A percentile compares a stretch with the other conserved stretches of the same genome.
Conservation (phyloP, 2,888 invertebrate species). For the Oscheius myriophilus region DNA sequence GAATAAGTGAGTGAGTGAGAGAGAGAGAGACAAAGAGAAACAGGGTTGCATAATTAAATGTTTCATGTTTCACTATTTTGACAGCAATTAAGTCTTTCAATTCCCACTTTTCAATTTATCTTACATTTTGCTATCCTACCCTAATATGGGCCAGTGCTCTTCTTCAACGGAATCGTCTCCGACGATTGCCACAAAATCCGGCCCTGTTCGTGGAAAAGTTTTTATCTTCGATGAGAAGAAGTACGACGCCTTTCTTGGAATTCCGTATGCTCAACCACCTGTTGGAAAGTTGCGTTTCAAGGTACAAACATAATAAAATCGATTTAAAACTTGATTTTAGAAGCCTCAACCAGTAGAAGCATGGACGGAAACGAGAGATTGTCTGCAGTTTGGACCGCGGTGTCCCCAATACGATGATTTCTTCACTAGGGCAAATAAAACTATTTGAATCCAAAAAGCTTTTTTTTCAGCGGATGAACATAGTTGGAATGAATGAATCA, state of each 20-base stretch:
- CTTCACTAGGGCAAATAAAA: constrained; percentile 41
- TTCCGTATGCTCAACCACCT: constrained; percentile 51
- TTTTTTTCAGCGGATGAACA: constrained; percentile 38
- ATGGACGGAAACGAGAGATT: constrained; percentile 52
- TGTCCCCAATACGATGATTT: constrained; percentile 52
- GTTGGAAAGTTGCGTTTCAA: constrained; percentile 42
- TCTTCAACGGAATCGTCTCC: constrained; percentile 18
- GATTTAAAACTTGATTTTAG: constrained; percentile 34
- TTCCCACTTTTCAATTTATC: too few relatives aligned
- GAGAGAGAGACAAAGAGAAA: too few relatives aligned
- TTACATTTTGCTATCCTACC: too few relatives aligned
- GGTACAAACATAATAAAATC: constrained; percentile 11
- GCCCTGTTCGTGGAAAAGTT: constrained; percentile 34
- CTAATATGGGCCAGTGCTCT: too few relatives aligned
- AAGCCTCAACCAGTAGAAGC: constrained; percentile 47
- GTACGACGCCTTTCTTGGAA: constrained; percentile 46
- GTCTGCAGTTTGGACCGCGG: constrained; percentile 57
- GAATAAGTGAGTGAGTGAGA: too few relatives aligned
- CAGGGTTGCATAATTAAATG: too few relatives aligned
- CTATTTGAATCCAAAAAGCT: too few relatives aligned
- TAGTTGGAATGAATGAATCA: constrained; percentile 43
- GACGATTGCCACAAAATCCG: constrained; percentile 17
- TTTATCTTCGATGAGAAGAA: constrained; percentile 20
- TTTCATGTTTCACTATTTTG: too few relatives aligned
- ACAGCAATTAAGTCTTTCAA: too few relatives aligned